Evolutionary conservation across 92 coral and sea anemone species (phyloP).

Genomic region (Porites cylindrica): DNA sequence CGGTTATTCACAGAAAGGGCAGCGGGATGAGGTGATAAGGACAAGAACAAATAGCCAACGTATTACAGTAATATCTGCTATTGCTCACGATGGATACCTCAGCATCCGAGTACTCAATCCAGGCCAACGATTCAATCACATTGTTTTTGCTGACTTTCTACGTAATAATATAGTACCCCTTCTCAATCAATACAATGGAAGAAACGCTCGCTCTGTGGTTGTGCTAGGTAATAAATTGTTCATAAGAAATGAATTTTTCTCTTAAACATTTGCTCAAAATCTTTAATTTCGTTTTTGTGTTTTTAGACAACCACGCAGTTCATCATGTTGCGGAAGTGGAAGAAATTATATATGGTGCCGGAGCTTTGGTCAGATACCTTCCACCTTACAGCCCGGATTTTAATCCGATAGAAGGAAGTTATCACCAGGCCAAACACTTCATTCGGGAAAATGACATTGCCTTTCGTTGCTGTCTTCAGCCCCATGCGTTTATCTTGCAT

Average conservation of each 20-base stretch:
- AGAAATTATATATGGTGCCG: constrained; percentile 40
- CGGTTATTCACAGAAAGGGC: constrained; percentile 30
- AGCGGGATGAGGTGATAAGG: constrained; percentile 45
- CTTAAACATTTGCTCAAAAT: not conserved
- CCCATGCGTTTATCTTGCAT: constrained; percentile 26
- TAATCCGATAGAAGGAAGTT: constrained; percentile 60
- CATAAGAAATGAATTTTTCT: not conserved
- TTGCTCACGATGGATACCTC: constrained; percentile 16
- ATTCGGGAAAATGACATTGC: constrained; percentile 54
- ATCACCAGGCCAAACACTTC: constrained; percentile 32
- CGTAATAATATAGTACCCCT: constrained; percentile 33
- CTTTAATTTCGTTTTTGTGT: not conserved
- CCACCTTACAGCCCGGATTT: constrained; percentile 71
- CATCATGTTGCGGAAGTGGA: constrained; percentile 45
- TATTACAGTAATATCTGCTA: not conserved
- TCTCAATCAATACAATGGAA: constrained; percentile 17
- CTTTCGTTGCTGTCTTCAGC: constrained; percentile 30
- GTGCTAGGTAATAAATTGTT: not conserved
- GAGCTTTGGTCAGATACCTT: constrained; percentile 53
- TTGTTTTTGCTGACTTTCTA: constrained; percentile 20
- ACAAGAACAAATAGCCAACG: constrained; percentile 7
- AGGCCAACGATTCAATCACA: not conserved
- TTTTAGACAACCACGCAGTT: constrained; percentile 31
- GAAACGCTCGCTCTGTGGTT: constrained; percentile 9
- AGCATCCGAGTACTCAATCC: constrained; percentile 18